These are phyloP conservation scores for Leucophenga maculata DNA, from an alignment of 2,888 invertebrate species.

Conservation along the genomic window DNA sequence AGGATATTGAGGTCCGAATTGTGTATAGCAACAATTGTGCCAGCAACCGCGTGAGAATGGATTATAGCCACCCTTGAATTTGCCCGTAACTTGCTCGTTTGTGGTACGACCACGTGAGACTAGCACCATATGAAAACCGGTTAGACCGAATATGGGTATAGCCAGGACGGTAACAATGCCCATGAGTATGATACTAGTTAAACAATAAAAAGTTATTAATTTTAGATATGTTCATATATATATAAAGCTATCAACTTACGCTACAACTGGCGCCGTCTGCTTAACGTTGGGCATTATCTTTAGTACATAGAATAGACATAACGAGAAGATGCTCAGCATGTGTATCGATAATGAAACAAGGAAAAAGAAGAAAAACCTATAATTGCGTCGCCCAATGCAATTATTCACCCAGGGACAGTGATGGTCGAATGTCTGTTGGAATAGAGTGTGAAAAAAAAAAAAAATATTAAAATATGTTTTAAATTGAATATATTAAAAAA, in stretches of 20 bases:
- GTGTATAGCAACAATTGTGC: slow-evolving; percentile 94
- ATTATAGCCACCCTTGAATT: slow-evolving; percentile 98
- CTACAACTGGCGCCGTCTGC: slow-evolving; percentile 85
- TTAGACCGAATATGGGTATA: slow-evolving; percentile 97
- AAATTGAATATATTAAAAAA: neutral
- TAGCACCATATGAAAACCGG: slow-evolving; percentile 97
- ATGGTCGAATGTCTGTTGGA: slow-evolving; percentile 96
- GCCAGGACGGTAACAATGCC: slow-evolving; percentile 91
- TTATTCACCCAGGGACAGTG: slow-evolving; percentile 99
- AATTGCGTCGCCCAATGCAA: slow-evolving; percentile 97
- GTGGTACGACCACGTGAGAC: slow-evolving; percentile 97
- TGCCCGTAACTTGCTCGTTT: slow-evolving; percentile 99
- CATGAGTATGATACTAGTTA: slow-evolving; percentile 87
- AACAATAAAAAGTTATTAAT: slow-evolving; percentile 8
- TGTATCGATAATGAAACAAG: slow-evolving; percentile 95
- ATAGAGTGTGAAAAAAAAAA: slow-evolving; percentile 31
- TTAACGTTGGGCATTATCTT: slow-evolving; percentile 86
- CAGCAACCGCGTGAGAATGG: slow-evolving; percentile 97
- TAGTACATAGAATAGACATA: slow-evolving; percentile 93
- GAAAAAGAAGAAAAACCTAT: slow-evolving; percentile 99
- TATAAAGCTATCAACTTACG: slow-evolving; percentile 95
- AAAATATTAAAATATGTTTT: neutral
- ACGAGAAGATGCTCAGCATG: slow-evolving; percentile 96
- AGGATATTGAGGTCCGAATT: slow-evolving; percentile 98
- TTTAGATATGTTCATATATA: no score